Base-by-base conservation (phyloP, 1,140 invertebrate genomes). In the Hyles euphorbiae region DNA sequence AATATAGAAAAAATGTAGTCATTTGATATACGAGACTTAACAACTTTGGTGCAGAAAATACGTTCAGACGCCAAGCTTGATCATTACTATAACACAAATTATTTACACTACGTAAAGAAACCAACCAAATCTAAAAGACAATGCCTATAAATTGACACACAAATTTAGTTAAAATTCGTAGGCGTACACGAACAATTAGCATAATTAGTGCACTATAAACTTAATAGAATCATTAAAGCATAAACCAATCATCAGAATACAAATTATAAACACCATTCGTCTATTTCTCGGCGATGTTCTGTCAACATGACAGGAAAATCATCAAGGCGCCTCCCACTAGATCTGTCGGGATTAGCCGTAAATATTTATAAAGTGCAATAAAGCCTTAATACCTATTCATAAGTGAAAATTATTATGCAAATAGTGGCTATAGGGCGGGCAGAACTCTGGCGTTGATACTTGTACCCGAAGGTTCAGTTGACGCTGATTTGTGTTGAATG, bases 381-480 rank as follows among this genome's bases (percentile, higher is more conserved):
- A 82, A 63, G 76, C 74, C 77, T 74, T 86, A 88, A 85, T 83
- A 83, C 79, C 74, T 88, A 87, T 85, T 88, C 85, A 85, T 88
- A 88, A 88, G 85, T 88, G 85, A 88, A 88, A 84, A 88, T 88
- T 85, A 84, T 82, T 88, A 88, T 88, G 85, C 83, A 84, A 88
- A 87, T 83, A 83, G 75, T 83, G 73, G 77, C 69, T 68, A 74
- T 72, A 63, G 72, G 75, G 74, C 71, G 79, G 74, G 72, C 61
- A 59, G 77, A 76, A 77, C 77, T 72, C 67, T 58, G 69, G 53
- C 60, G 47, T 72, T 74, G 72, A 73, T 76, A 66, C 70, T 61
- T 61, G 54, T 62, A 61, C 61, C 65, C 74, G 73, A 76, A 78
- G 72, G n/a, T 55, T 56, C 54, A 33, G 34, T 61, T 56, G 45